A percentile compares a stretch with the other conserved stretches of the same genome.
Conservation (phyloP, 2,888 invertebrate genomes). For the Cremastinae sp. region DNA sequence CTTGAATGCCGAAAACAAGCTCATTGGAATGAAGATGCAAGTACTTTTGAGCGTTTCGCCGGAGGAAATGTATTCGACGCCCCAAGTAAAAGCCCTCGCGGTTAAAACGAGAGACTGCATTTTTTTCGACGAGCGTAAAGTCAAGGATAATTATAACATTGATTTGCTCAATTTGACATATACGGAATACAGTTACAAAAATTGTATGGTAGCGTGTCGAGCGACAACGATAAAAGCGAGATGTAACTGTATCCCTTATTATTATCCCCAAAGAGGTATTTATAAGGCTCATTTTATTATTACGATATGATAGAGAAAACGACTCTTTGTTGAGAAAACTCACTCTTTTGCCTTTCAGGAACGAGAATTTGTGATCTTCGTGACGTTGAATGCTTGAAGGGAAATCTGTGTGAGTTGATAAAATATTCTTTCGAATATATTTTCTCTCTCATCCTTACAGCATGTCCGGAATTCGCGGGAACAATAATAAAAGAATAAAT, state of each 20-base stretch:
- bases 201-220: constrained; percentile 85
- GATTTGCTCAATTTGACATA: constrained; percentile 74
- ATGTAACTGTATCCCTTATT: constrained; percentile 85
- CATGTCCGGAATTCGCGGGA: no score
- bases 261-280: constrained; percentile 80
- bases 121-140: constrained; percentile 82
- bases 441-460: constrained; percentile 15
- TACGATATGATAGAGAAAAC: constrained; percentile 9
- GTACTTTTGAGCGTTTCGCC: constrained; percentile 85
- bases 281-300: constrained; percentile 27
- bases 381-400: constrained; percentile 81
- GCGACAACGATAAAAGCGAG: constrained; percentile 78
- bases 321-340: constrained; percentile 66
- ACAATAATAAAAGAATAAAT: no score
- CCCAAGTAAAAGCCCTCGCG: constrained; percentile 81
- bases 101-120: constrained; percentile 83
- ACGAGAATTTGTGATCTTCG: constrained; percentile 81
- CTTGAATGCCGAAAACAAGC: constrained; percentile 83
- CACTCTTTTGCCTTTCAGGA: constrained; percentile 61
- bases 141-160: not conserved
- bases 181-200: constrained; percentile 83
- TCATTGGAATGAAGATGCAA: constrained; percentile 83
- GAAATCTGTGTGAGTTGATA: constrained; percentile 77
- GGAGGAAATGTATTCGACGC: constrained; percentile 84
- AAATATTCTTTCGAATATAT: constrained; percentile 27